Evolutionary conservation across 1,140 invertebrate genomes (phyloP).

Genomic region (Linepithema humile): DNA sequence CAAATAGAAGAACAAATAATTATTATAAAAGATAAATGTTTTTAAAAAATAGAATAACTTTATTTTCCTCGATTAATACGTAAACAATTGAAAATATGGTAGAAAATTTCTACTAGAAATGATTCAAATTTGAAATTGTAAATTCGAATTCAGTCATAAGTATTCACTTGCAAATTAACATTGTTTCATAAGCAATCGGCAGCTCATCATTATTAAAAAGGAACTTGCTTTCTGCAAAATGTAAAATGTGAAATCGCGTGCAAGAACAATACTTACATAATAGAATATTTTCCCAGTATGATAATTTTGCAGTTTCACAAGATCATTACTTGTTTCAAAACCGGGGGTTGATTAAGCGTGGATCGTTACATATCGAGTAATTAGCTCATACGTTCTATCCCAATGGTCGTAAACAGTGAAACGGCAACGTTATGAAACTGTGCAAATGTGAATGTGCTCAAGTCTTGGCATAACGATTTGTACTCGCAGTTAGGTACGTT

Average conservation of each 20-base stretch:
- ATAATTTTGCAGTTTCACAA: neutral
- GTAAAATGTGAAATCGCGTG: neutral
- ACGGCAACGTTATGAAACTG: conserved; percentile 49
- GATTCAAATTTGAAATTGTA: neutral
- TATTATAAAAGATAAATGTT: neutral
- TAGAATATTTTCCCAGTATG: conserved; percentile 14
- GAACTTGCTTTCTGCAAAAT: conserved; percentile 3
- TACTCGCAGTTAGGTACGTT: conserved; percentile 25
- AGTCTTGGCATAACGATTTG: conserved; percentile 44
- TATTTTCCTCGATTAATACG: neutral
- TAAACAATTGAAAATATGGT: neutral
- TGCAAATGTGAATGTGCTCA: conserved; percentile 26
- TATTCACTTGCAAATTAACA: neutral
- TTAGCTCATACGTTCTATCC: conserved; percentile 43
- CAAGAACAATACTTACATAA: conserved; percentile 33
- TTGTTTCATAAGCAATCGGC: neutral
- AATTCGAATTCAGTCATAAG: neutral
- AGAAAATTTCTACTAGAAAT: no score
- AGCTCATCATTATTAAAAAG: neutral
- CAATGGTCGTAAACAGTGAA: conserved; percentile 38
- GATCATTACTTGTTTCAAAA: conserved; percentile 10
- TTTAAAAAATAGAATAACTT: neutral
- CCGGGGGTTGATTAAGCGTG: conserved; percentile 32
- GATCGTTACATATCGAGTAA: conserved; percentile 44
- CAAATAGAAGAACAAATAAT: conserved; percentile 1